Evolutionary conservation across 2,888 invertebrate species (phyloP).

Genomic region (Pyrrhia umbra): DNA sequence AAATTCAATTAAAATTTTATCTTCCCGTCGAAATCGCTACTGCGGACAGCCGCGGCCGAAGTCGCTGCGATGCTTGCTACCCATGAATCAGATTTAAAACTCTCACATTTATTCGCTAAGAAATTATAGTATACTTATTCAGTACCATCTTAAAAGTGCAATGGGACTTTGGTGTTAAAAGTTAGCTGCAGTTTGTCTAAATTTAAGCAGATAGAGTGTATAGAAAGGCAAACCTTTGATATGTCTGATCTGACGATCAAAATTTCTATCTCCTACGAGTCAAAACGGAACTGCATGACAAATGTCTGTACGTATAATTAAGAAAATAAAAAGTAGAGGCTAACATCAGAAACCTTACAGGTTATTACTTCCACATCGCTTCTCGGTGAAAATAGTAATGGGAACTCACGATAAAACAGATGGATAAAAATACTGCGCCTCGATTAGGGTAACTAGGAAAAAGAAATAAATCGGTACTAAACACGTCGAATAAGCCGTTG

Average conservation of each 20-base stretch:
- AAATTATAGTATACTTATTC: no score
- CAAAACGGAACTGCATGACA: no score
- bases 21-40: slow-evolving; percentile 56
- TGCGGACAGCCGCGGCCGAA: slow-evolving; percentile 27
- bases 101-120: slow-evolving; percentile 4
- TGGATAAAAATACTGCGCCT: slow-evolving; percentile 58
- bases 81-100: slow-evolving; percentile 33
- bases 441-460: slow-evolving; percentile 54
- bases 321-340: no score
- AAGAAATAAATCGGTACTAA: slow-evolving; percentile 52
- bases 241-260: not conserved
- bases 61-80: slow-evolving; percentile 29
- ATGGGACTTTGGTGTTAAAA: no score
- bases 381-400: slow-evolving; percentile 45
- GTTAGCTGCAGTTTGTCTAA: not conserved
- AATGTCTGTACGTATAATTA: no score
- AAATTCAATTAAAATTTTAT: no score
- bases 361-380: slow-evolving; percentile 10
- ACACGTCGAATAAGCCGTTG: slow-evolving; percentile 51
- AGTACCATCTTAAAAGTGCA: no score
- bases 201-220: slow-evolving; percentile 22
- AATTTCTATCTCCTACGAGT: not conserved
- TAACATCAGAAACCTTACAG: no score
- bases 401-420: slow-evolving; percentile 49
- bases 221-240: not conserved